These are phyloP conservation scores for Ochropleura plecta DNA, from an alignment of 2,888 invertebrate genomes.

Conservation along the genomic window DNA sequence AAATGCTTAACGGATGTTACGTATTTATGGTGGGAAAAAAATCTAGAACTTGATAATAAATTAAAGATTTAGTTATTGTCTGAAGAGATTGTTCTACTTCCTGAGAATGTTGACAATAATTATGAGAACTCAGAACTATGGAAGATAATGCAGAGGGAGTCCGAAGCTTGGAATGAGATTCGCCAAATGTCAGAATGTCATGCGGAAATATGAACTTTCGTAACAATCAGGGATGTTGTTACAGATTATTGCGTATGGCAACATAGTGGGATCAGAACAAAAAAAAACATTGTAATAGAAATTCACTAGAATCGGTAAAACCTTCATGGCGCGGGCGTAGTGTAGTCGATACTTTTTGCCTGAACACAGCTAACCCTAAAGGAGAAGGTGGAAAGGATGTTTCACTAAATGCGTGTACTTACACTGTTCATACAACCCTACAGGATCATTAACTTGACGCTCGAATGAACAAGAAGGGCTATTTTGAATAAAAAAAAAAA, in stretches of 20 bases:
- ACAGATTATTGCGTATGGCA: not conserved
- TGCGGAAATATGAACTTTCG: not conserved
- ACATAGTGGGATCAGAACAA: not conserved
- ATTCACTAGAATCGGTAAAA: not conserved
- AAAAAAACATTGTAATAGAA: too few species aligned
- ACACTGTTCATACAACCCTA: not conserved
- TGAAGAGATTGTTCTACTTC: slow-evolving; percentile 45
- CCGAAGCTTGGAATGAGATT: slow-evolving; percentile 4
- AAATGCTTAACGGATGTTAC: slow-evolving; percentile 56
- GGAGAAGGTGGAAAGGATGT: too few species aligned
- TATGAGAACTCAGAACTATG: slow-evolving; percentile 25
- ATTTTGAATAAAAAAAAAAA: too few species aligned
- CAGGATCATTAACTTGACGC: not conserved
- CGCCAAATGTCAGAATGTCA: not conserved
- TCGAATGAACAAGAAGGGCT: not conserved
- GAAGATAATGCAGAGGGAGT: slow-evolving; percentile 11
- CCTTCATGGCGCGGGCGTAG: not conserved
- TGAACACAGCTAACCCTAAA: too few species aligned
- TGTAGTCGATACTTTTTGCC: not conserved
- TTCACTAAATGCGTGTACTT: too few species aligned
- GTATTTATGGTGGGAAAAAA: slow-evolving; percentile 58
- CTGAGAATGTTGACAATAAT: slow-evolving; percentile 48
- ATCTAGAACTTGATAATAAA: slow-evolving; percentile 9
- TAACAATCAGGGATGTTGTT: not conserved
- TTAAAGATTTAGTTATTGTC: slow-evolving; percentile 52